Base-by-base conservation (phyloP, 2,797 vertebrate species). In the Chanos chanos region DNA sequence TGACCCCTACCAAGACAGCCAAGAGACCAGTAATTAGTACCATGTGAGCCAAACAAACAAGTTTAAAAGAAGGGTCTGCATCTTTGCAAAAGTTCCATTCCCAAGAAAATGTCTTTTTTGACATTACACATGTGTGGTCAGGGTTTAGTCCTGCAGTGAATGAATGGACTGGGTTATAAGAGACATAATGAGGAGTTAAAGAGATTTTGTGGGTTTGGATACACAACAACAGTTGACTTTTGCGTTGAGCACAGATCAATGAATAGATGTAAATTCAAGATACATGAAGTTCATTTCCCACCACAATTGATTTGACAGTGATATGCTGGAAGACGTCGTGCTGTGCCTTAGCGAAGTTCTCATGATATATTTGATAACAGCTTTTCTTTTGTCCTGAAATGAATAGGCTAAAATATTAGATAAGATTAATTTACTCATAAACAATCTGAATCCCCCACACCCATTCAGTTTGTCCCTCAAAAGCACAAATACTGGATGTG, bases 1-100 rank as follows among this genome's bases (percentile, higher is more conserved):
- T 85, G 82, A 87, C 80, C 81, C 66, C 36, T 18, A 21, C 67
- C 40, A 52, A 73, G 69, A 73, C 74, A 70, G 75, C 80, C 76
- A 77, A 67, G 63, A 70, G 60, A 52, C 67, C 55, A 18, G 69
- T 75, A 77, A 81, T 78, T 80, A 74, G 78, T 77, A 73, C 79
- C 77, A 72, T 72, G 74, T 36, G 61, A 73, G 68, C 74, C 81
- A 86, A 79, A 78, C 75, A 72, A 37, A 77, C 76, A 63, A 56
- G 28, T 43, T 62, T 68, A 68, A 64, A 76, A 69, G 61, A 40
- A 12, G 50, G 49, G 58, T 59, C 47, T 67, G 65, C 65, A 60
- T 71, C 47, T 41, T 63, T 54, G 49, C 13, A 53, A 40, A 47
- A n/a, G n/a, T n/a, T 63, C 25, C 27, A 12, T 27, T 66, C n/a